Evolutionary conservation across 2,113 vertebrate species (phyloP).

Genomic region (Carlito syrichta): DNA sequence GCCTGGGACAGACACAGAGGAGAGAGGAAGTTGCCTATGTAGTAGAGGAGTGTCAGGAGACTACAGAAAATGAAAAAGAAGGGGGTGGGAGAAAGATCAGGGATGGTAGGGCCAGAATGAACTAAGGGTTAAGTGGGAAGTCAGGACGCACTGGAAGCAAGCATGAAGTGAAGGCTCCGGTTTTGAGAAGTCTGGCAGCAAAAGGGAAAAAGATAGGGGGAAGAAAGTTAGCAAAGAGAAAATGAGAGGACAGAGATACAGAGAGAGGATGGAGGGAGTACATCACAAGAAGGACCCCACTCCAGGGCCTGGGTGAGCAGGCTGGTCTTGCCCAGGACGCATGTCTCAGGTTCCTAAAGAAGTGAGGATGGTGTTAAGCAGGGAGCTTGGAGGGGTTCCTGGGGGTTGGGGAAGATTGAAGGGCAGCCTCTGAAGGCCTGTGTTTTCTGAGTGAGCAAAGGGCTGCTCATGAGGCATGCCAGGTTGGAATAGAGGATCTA

Average conservation of each 20-base stretch:
- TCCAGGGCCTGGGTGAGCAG: neutral
- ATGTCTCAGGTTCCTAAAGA: neutral
- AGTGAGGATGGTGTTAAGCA: neutral
- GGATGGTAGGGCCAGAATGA: neutral
- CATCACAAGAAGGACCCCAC: neutral
- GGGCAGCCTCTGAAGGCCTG: neutral
- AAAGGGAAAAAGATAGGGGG: neutral
- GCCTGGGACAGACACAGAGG: no score
- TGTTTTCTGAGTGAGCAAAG: neutral
- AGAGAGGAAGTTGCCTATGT: neutral
- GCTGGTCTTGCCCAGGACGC: neutral
- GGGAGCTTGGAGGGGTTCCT: neutral
- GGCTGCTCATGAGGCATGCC: no score
- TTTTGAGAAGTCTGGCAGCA: neutral
- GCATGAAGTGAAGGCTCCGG: no score
- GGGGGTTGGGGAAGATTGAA: neutral
- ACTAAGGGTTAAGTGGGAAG: no score
- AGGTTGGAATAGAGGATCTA: neutral
- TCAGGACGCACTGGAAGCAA: neutral
- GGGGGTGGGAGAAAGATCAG: neutral
- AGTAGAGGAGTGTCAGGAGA: neutral
- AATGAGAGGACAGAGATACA: rapidly evolving
- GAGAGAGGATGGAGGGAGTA: no score
- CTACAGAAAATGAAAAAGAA: neutral
- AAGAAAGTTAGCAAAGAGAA: neutral